Percentiles rank a stretch among this genome's conserved stretches.
Conservation (phyloP, 2,113 vertebrate genomes). For the Accipiter virgatus region DNA sequence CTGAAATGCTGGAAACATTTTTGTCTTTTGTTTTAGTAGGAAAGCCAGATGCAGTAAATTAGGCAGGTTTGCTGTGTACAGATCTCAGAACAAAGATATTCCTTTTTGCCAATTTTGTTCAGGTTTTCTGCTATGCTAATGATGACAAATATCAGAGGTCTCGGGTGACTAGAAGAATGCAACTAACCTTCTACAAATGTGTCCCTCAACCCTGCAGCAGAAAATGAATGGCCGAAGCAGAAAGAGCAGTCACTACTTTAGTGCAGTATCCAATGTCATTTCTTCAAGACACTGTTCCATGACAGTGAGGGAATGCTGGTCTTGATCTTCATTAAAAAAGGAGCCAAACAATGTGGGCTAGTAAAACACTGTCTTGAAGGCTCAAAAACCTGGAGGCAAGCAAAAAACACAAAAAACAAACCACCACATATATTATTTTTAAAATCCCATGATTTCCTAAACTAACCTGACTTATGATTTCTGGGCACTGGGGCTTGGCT, state of each 20-base stretch:
- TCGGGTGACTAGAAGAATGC: constrained; percentile 1
- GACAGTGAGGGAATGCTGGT: neutral
- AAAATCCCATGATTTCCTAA: neutral
- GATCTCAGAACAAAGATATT: neutral
- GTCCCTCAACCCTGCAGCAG: neutral
- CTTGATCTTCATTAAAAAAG: neutral
- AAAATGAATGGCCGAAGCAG: neutral
- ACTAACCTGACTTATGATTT: neutral
- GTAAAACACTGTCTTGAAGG: neutral
- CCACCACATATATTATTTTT: neutral
- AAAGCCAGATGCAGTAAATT: neutral
- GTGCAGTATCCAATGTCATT: neutral
- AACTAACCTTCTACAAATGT: neutral
- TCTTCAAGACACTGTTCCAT: neutral
- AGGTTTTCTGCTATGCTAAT: neutral
- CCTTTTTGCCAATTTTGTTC: neutral
- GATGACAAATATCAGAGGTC: neutral
- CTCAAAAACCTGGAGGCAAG: neutral
- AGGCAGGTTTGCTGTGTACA: neutral
- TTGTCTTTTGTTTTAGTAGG: neutral
- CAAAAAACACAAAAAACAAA: neutral
- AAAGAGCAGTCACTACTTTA: neutral
- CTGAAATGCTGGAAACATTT: neutral
- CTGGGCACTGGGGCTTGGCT: neutral
- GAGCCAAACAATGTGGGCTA: neutral